Percentiles rank a stretch among this genome's conserved stretches.
Conservation (phyloP, 2,797 vertebrate species). For the Sternarchorhynchus goeldii region DNA sequence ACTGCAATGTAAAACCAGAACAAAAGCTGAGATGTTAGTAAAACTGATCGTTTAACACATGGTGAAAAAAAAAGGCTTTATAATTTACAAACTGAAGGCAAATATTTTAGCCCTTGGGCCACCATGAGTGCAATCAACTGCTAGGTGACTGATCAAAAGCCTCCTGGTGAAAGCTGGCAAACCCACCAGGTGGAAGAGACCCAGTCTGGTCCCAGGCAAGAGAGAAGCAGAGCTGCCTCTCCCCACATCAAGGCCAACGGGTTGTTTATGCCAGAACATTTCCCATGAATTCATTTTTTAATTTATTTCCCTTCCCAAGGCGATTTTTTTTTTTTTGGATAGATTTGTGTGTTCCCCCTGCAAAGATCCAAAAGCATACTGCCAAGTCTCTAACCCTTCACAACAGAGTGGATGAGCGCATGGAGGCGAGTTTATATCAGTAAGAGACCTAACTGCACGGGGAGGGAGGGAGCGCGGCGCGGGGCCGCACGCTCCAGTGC, state of each 20-base stretch:
- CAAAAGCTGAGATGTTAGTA: no score
- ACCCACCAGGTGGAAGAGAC: no score
- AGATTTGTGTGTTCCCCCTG: conserved; percentile 30
- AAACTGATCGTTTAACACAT: no score
- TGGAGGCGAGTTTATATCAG: conserved; percentile 41
- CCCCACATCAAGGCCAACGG: not conserved
- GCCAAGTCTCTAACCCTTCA: conserved; percentile 50
- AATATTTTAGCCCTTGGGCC: no score
- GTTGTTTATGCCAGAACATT: conserved; percentile 28
- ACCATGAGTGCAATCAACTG: no score
- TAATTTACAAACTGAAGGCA: no score
- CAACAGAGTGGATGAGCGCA: conserved; percentile 40
- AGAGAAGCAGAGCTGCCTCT: not conserved
- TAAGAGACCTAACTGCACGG: conserved; percentile 42
- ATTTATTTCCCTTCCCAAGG: conserved; percentile 44
- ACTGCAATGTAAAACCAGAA: no score
- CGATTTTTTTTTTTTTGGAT: conserved; percentile 25
- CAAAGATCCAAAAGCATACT: conserved; percentile 19
- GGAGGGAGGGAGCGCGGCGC: conserved; percentile 33
- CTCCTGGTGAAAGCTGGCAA: not conserved
- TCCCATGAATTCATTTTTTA: conserved; percentile 40
- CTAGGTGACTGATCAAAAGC: not conserved
- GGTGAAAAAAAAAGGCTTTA: no score
- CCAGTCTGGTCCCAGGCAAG: not conserved
- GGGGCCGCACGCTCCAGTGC: conserved; percentile 23